Evolutionary conservation across 2,888 invertebrate genomes (phyloP).

Genomic region (Lithosia quadra): DNA sequence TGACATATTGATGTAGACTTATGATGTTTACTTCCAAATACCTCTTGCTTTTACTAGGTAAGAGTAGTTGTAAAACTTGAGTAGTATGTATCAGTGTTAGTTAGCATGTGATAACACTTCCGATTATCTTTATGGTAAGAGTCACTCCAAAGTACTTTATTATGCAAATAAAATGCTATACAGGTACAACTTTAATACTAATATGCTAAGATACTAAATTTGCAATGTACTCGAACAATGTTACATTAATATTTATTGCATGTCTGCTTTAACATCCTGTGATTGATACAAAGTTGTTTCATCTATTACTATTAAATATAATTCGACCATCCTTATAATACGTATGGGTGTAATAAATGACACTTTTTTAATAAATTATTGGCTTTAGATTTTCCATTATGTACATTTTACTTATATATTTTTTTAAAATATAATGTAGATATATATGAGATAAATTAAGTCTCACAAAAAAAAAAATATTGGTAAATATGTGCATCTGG

Average conservation of each 20-base stretch:
- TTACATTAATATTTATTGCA: constrained; percentile 2
- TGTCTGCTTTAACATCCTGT: not conserved
- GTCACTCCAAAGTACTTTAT: constrained; percentile 30
- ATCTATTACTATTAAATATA: not conserved
- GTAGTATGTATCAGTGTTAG: constrained; percentile 9
- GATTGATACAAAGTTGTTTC: not conserved
- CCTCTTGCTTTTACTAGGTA: constrained; percentile 44
- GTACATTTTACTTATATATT: too few relatives aligned
- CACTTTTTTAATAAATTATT: too few relatives aligned
- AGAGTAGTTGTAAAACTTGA: constrained; percentile 14
- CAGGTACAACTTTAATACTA: constrained; percentile 17
- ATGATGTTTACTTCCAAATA: constrained; percentile 44
- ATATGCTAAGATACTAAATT: constrained; percentile 20
- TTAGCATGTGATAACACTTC: constrained; percentile 41
- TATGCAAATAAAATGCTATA: constrained; percentile 40
- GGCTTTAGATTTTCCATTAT: too few relatives aligned
- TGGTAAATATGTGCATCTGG: too few relatives aligned
- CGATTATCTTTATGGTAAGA: constrained; percentile 26
- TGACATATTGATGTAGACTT: constrained; percentile 22
- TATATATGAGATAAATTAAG: too few relatives aligned
- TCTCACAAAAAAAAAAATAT: too few relatives aligned
- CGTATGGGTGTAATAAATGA: too few relatives aligned
- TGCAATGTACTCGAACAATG: constrained; percentile 15
- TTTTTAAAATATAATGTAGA: too few relatives aligned
- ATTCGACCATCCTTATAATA: too few relatives aligned